Base-by-base conservation (phyloP, 2,797 vertebrate genomes). In the Oreonectes daqikongensis region DNA sequence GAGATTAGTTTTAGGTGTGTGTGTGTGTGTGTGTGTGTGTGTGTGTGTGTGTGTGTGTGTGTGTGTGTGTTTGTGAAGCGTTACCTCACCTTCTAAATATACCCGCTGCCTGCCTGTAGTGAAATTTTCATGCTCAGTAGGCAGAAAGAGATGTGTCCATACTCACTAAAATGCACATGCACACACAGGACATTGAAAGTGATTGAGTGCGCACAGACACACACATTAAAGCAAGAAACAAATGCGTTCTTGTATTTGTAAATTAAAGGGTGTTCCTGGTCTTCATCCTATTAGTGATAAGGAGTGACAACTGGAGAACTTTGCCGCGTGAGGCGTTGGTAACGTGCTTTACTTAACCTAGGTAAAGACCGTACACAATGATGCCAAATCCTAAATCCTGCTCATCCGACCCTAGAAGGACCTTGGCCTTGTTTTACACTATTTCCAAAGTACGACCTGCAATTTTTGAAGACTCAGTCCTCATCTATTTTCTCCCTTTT, bases 71-170 rank as follows among this genome's bases (percentile, higher is more conserved):
- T 61, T 2, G 55, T 55, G 48, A 63, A 57, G 50, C 71, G 61
- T 65, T 53, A 35, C 28, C 48, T 75, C 72, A 60, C 65, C 26
- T 57, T 28, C 73, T 80, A 77, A 72, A 77, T 77, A 42, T 77
- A 77, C 14, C 15, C 11, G 4, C 50, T 52, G 64, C 67, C 50
- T 52, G 64, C 67, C 59, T 75, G 66, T 65, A 48, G 46, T 55
- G 64, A 80, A 50, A 66, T 75, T 80, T 75, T 80, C 72, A 75
- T 15, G 72, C 28, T 75, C 8, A 5, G 60, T 32, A 65, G 46
- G 35, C 20, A 17, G 26, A 53, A 52, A 59, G 24, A 44, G 52
- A n/a, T n/a, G n/a, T n/a, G n/a, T n/a, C n/a, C n/a, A n/a, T n/a
- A n/a, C n/a, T n/a, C n/a, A n/a, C n/a, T n/a, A n/a, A n/a, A n/a